Percentiles rank a stretch among this genome's conserved stretches.
phyloP scores from a whole-genome alignment of 2,113 vertebrate genomes.

The Lycaon pictus region DNA sequence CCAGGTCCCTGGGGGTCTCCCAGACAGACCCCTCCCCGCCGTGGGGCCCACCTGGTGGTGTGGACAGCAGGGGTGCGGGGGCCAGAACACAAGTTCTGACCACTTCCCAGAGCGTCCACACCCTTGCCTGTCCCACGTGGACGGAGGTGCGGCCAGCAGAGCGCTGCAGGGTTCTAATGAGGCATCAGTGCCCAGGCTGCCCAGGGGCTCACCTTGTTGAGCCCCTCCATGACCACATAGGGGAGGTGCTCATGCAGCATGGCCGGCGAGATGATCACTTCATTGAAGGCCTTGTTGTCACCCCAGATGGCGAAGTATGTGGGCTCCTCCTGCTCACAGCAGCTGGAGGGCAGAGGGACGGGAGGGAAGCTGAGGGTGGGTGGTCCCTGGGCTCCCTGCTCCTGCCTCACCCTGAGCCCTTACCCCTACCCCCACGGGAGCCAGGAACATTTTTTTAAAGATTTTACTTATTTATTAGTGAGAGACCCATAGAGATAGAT shows the following conservation, averaged over 20 bases:
- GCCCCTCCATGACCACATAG: constrained; percentile 98
- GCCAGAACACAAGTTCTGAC: background rate
- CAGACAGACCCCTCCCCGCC: background rate
- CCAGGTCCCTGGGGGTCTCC: background rate
- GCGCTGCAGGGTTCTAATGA: fast-evolving
- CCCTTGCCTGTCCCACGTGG: background rate
- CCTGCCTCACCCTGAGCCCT: no score
- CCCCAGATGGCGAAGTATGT: constrained; percentile 99
- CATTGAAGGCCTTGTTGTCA: constrained; percentile 98
- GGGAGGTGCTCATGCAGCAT: constrained; percentile 99
- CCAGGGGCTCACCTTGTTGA: constrained; percentile 93
- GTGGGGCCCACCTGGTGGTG: fast-evolving
- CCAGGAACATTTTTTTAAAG: background rate
- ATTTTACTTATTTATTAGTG: no score
- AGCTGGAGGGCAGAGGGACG: constrained; percentile 84
- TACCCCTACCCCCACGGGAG: background rate
- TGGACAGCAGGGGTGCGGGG: no score
- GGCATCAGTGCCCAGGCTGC: fast-evolving
- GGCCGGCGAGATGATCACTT: constrained; percentile 98
- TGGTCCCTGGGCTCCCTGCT: background rate
- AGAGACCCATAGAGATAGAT: no score
- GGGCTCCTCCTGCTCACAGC: constrained; percentile 97
- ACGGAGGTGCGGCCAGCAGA: fast-evolving
- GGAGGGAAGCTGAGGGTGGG: background rate
- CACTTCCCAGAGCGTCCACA: background rate